Conservation (phyloP, 2,113 vertebrate genomes). For the Catagonus wagneri region DNA sequence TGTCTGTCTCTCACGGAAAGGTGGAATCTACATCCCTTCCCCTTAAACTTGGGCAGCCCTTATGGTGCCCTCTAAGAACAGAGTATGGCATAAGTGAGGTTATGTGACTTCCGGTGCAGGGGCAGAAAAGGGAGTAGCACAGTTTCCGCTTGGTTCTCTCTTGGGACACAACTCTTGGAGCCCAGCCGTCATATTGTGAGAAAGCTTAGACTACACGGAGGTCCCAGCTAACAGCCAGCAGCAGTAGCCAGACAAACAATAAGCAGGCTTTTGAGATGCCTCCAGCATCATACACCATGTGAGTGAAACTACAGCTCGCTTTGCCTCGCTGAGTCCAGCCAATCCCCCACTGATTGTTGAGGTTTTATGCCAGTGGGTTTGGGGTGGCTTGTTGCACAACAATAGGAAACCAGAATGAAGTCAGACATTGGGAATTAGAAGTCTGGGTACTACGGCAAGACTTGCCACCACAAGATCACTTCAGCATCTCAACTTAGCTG, state of each 20-base stretch:
- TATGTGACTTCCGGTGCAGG: neutral
- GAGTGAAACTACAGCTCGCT: neutral
- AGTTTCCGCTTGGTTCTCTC: neutral
- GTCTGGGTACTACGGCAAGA: conserved; percentile 13
- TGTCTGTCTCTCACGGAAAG: neutral
- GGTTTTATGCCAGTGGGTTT: neutral
- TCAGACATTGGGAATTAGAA: neutral
- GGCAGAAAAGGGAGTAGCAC: neutral
- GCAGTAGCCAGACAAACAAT: neutral
- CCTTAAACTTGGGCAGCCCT: neutral
- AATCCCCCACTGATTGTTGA: neutral
- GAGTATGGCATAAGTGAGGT: neutral
- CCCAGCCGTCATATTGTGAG: neutral
- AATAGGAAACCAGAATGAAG: conserved; percentile 39
- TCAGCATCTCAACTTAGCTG: neutral
- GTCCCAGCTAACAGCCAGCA: neutral
- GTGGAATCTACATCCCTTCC: neutral
- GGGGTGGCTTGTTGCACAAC: neutral
- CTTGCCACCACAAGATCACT: neutral
- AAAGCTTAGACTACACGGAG: neutral
- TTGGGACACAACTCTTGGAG: neutral
- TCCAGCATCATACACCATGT: neutral
- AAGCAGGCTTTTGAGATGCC: neutral
- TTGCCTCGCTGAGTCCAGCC: neutral
- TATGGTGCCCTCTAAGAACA: neutral